These are phyloP conservation scores for Ectemnius lituratus DNA, from an alignment of 2,888 invertebrate genomes.

Conservation along the genomic window DNA sequence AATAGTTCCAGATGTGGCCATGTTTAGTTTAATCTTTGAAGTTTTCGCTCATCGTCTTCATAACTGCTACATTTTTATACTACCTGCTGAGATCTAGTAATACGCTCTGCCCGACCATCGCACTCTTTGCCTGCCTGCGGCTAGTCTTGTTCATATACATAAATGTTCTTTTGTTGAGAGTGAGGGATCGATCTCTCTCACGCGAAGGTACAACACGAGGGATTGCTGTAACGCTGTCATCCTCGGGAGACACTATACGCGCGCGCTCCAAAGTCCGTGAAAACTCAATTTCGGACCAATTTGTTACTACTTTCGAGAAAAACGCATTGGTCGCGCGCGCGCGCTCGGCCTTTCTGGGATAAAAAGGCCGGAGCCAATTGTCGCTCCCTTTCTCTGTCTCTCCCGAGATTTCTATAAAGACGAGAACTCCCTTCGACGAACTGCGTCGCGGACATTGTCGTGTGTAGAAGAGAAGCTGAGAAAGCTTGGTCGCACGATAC, in stretches of 20 bases:
- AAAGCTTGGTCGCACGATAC: no score
- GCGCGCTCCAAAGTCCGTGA: slow-evolving; percentile 41
- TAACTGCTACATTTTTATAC: slow-evolving; percentile 63
- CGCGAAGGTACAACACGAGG: slow-evolving; percentile 48
- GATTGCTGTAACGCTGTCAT: slow-evolving; percentile 48
- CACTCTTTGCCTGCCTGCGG: slow-evolving; percentile 66
- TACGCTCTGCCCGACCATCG: slow-evolving; percentile 68
- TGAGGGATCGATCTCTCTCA: slow-evolving; percentile 43
- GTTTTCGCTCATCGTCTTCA: slow-evolving; percentile 70
- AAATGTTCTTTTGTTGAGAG: slow-evolving; percentile 51
- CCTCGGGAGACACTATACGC: slow-evolving; percentile 43
- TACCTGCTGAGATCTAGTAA: slow-evolving; percentile 62
- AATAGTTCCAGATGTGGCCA: slow-evolving; percentile 78
- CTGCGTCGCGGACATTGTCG: no score
- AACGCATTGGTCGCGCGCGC: background rate
- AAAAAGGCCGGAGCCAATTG: slow-evolving; percentile 33
- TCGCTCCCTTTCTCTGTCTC: slow-evolving; percentile 55
- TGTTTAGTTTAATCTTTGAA: slow-evolving; percentile 77
- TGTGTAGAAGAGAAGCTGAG: no score
- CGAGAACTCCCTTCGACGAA: no score
- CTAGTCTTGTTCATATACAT: slow-evolving; percentile 55
- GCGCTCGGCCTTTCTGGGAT: background rate
- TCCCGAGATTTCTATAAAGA: slow-evolving; percentile 28
- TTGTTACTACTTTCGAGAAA: slow-evolving; percentile 16
- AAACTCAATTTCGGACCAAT: slow-evolving; percentile 3